Conservation (phyloP, 2,888 invertebrate species). For the Charanyca ferruginea region DNA sequence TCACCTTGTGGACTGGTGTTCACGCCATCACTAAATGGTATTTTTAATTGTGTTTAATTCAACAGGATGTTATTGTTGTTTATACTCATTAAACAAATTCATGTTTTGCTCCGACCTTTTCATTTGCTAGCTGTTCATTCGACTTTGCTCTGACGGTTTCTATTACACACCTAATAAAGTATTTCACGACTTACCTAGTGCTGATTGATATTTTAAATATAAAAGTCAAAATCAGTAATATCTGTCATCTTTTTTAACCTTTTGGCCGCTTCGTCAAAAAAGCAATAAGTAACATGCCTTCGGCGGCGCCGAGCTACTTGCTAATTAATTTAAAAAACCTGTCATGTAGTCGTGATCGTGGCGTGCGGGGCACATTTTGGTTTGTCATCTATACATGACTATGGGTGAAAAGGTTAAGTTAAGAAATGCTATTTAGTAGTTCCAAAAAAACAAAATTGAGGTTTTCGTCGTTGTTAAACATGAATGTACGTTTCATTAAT, state of each 20-base stretch:
- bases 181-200: background rate
- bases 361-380: too few species aligned
- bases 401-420: too few species aligned
- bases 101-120: conserved; percentile 19
- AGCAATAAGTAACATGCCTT: too few species aligned
- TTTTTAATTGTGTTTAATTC: conserved; percentile 51
- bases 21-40: conserved; percentile 40
- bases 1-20: conserved; percentile 19
- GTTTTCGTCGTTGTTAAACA: too few species aligned
- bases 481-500: too few species aligned
- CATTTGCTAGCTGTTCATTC: background rate
- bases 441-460: too few species aligned
- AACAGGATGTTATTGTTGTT: conserved; percentile 51
- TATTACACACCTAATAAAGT: conserved; percentile 26
- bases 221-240: background rate
- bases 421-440: too few species aligned
- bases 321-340: too few species aligned
- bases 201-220: conserved; percentile 7
- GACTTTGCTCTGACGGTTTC: conserved; percentile 36
- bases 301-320: too few species aligned
- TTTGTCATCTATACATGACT: too few species aligned
- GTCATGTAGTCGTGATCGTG: too few species aligned
- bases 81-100: conserved; percentile 29
- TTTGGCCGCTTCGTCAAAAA: too few species aligned
- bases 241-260: background rate